A percentile compares a stretch with the other conserved stretches of the same genome.
These are phyloP conservation scores for Nephrocerus scutellatus DNA, from an alignment of 2,888 invertebrate species.

Conservation along the genomic window DNA sequence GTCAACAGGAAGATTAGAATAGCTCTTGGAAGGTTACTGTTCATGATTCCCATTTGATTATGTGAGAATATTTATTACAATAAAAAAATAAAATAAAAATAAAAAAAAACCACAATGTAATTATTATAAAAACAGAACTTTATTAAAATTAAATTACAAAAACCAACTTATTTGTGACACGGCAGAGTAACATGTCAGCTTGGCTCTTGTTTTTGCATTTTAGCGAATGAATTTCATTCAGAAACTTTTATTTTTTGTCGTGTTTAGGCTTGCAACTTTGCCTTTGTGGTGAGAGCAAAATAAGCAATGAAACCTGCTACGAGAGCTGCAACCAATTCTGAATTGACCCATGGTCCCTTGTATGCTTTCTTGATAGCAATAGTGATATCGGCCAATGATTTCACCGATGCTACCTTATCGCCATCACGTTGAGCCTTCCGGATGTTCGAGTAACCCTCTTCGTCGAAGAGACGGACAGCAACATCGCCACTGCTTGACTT, in stretches of 20 bases:
- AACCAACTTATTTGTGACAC: conserved; percentile 4
- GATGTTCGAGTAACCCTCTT: conserved; percentile 83
- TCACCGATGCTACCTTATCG: conserved; percentile 58
- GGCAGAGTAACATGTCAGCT: too few relatives aligned
- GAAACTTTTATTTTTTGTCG: conserved; percentile 8
- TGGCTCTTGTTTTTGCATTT: conserved; percentile 24
- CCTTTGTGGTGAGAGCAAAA: conserved; percentile 76
- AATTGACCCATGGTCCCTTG: conserved; percentile 87
- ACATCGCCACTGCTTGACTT: conserved; percentile 76
- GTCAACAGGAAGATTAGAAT: too few relatives aligned
- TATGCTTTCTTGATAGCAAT: conserved; percentile 74
- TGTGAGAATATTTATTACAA: conserved; percentile 15
- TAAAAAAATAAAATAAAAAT: conserved; percentile 14
- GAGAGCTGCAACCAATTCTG: conserved; percentile 79
- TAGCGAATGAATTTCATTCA: conserved; percentile 46
- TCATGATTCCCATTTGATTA: too few relatives aligned
- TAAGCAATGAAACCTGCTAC: conserved; percentile 75
- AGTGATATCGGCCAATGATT: conserved; percentile 60
- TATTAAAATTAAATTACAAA: conserved; percentile 3
- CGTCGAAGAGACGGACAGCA: conserved; percentile 76
- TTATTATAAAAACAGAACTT: too few relatives aligned
- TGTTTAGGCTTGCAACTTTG: conserved; percentile 65
- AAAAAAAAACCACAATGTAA: conserved; percentile 9
- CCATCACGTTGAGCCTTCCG: conserved; percentile 72
- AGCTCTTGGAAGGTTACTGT: too few relatives aligned